Conservation (phyloP, 2,888 invertebrate species). For the Leptopilina syphax region DNA sequence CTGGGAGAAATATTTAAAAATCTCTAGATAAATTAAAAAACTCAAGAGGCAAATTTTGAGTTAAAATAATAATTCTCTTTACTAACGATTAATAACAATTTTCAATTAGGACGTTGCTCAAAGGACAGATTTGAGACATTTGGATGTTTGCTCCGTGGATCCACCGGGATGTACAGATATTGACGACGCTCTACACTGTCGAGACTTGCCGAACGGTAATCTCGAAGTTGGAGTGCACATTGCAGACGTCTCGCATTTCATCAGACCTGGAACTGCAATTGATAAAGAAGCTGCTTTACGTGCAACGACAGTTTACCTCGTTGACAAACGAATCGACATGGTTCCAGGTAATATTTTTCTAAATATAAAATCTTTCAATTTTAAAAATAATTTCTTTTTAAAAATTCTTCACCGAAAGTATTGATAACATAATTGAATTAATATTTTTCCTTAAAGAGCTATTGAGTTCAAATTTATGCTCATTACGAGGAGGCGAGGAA, state of each 20-base stretch:
- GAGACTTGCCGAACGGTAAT: conserved; percentile 84
- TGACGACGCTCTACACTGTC: conserved; percentile 97
- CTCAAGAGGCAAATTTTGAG: too few species aligned
- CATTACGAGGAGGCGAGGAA: conserved; percentile 92
- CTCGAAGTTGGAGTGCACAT: conserved; percentile 97
- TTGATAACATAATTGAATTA: too few species aligned
- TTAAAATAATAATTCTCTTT: not conserved
- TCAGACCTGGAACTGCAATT: conserved; percentile 93
- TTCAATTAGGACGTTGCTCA: conserved; percentile 83
- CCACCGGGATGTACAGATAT: conserved; percentile 99
- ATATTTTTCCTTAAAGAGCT: conserved; percentile 80
- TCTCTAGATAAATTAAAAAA: not conserved
- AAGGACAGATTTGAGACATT: conserved; percentile 89
- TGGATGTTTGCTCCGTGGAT: conserved; percentile 96
- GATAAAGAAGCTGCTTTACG: conserved; percentile 95
- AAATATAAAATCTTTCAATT: too few species aligned
- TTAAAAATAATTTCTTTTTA: too few species aligned
- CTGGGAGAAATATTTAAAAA: not conserved
- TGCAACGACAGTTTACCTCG: conserved; percentile 97
- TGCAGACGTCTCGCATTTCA: conserved; percentile 98
- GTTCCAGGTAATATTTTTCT: conserved; percentile 78
- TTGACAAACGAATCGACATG: conserved; percentile 95
- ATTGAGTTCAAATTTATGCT: conserved; percentile 96
- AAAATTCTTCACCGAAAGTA: too few species aligned
- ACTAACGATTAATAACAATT: not conserved